Evolutionary conservation across 2,888 invertebrate genomes (phyloP).

Genomic region (Rotaria macrura): DNA sequence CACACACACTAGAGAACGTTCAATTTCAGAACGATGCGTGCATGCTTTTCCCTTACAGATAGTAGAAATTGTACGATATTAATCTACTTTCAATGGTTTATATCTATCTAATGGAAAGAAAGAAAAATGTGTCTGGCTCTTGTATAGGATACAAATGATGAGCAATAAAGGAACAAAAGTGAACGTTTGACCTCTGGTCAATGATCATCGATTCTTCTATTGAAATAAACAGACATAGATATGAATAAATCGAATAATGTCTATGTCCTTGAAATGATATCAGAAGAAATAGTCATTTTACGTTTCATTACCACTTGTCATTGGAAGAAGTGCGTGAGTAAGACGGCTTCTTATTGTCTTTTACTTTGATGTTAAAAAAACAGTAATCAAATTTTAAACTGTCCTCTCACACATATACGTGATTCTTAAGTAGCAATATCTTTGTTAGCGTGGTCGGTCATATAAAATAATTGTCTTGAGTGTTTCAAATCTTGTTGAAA

Average conservation of each 20-base stretch:
- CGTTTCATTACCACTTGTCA: constrained; percentile 12
- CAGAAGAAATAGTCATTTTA: constrained; percentile 1
- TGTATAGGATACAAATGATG: background rate
- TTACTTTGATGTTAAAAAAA: background rate
- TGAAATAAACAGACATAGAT: background rate
- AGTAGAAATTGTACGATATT: background rate
- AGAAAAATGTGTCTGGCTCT: background rate
- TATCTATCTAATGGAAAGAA: background rate
- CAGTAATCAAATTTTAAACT: background rate
- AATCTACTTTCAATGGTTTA: background rate
- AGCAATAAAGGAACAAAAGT: background rate
- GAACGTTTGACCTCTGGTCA: background rate
- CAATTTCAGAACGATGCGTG: background rate
- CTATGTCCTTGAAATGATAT: background rate
- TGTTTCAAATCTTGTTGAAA: background rate
- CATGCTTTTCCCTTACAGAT: background rate
- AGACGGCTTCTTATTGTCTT: background rate
- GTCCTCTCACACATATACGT: background rate
- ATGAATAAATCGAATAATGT: background rate
- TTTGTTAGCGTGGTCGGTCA: background rate
- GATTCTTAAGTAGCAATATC: background rate
- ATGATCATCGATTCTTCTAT: background rate
- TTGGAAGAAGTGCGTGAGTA: background rate
- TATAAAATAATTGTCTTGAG: background rate
- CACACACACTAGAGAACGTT: background rate